A percentile compares a stretch with the other conserved stretches of the same genome.
Conservation (phyloP, 2,888 invertebrate genomes). For the Drosophila acutilabella region DNA sequence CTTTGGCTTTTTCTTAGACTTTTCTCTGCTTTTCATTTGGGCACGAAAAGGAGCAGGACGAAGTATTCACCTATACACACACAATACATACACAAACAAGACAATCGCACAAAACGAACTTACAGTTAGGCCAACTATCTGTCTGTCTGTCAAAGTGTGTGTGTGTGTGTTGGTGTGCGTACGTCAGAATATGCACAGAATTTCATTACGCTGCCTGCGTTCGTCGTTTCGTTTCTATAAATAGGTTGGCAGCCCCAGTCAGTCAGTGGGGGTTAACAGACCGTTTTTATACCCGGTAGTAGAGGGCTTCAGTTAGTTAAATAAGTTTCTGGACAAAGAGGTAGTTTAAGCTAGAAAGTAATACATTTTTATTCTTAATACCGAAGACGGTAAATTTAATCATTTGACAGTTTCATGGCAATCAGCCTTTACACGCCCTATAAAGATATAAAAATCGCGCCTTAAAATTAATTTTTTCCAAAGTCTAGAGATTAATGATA, state of each 20-base stretch:
- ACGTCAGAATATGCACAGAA: conserved; percentile 74
- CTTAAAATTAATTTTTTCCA: no score
- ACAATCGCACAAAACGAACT: conserved; percentile 70
- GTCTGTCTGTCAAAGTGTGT: not conserved
- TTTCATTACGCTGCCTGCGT: conserved; percentile 66
- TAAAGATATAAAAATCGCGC: no score
- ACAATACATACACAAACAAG: conserved; percentile 36
- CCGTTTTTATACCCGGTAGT: conserved; percentile 1
- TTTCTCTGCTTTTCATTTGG: not conserved
- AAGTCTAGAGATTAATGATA: no score
- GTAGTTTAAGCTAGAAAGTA: no score
- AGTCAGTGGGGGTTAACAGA: not conserved
- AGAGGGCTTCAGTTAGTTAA: no score
- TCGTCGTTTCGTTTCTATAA: conserved; percentile 63
- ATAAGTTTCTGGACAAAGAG: no score
- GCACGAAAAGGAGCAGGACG: conserved; percentile 13
- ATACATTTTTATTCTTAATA: no score
- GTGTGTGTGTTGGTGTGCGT: conserved; percentile 35
- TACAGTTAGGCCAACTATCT: conserved; percentile 49
- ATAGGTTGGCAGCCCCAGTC: conserved; percentile 65
- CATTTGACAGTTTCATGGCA: no score
- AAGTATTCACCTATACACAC: conserved; percentile 49
- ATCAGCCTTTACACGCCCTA: no score
- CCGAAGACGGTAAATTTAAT: no score
- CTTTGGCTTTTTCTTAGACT: not conserved